These are phyloP conservation scores for Himalopsyche kuldschensis DNA, from an alignment of 2,888 invertebrate genomes.

Conservation along the genomic window DNA sequence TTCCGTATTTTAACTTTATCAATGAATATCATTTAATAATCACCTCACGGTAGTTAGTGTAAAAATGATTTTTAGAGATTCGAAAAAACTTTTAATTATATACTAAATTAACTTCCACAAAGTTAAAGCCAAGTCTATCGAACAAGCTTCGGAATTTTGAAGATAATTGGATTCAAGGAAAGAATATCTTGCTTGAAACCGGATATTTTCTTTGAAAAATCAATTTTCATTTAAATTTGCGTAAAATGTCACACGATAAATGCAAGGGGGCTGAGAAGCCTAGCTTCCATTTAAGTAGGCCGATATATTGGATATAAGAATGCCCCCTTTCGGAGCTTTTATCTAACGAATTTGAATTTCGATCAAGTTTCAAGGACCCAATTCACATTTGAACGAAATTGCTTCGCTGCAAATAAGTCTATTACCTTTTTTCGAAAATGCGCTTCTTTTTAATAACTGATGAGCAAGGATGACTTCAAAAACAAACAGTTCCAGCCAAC, in stretches of 20 bases:
- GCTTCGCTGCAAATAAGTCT: background rate
- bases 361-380: background rate
- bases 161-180: too few species aligned
- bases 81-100: too few species aligned
- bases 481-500: too few species aligned
- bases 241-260: background rate
- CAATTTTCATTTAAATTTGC: background rate
- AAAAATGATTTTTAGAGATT: too few species aligned
- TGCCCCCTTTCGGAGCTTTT: background rate
- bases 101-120: too few species aligned
- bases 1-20: too few species aligned
- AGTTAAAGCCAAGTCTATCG: too few species aligned
- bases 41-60: too few species aligned
- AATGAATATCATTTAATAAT: too few species aligned
- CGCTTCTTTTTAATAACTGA: too few species aligned
- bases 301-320: conserved; percentile 1
- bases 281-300: background rate
- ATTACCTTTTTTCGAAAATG: background rate
- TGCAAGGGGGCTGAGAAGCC: background rate
- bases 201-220: background rate
- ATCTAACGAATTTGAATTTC: background rate
- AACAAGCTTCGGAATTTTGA: too few species aligned
- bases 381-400: background rate
- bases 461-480: too few species aligned
- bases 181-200: background rate